These are phyloP conservation scores for Euphydryas editha DNA, from an alignment of 2,888 invertebrate genomes.

Conservation along the genomic window DNA sequence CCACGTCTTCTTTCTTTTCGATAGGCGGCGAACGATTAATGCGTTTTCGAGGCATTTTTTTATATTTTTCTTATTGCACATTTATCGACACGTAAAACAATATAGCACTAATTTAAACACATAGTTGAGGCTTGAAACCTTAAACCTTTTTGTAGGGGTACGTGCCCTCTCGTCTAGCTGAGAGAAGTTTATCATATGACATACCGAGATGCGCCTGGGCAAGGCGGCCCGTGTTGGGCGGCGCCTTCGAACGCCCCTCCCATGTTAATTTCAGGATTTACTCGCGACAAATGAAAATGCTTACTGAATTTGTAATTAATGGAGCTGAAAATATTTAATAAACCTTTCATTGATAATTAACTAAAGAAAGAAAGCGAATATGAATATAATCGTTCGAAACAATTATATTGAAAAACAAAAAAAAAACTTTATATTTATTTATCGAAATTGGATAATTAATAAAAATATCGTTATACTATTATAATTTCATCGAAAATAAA, in stretches of 20 bases:
- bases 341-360: background rate
- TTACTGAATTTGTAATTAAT: conserved; percentile 49
- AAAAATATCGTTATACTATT: too few species aligned
- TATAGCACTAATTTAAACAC: conserved; percentile 50
- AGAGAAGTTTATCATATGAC: conserved; percentile 65
- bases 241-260: conserved; percentile 71
- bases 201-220: conserved; percentile 67
- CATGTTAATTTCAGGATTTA: conserved; percentile 57
- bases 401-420: too few species aligned
- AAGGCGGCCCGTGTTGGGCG: conserved; percentile 77
- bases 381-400: too few species aligned
- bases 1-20: conserved; percentile 69
- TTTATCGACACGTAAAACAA: conserved; percentile 32
- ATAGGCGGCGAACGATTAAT: conserved; percentile 62
- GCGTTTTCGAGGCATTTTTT: conserved; percentile 72
- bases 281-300: conserved; percentile 50
- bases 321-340: conserved; percentile 19
- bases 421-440: too few species aligned
- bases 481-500: too few species aligned
- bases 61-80: background rate
- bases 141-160: conserved; percentile 40
- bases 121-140: conserved; percentile 21
- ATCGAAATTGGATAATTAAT: too few species aligned
- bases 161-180: conserved; percentile 49
- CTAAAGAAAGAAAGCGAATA: background rate